Percentiles rank a stretch among this genome's conserved stretches.
These are phyloP conservation scores for Meriones unguiculatus DNA, from an alignment of 2,113 vertebrate species.

Conservation along the genomic window DNA sequence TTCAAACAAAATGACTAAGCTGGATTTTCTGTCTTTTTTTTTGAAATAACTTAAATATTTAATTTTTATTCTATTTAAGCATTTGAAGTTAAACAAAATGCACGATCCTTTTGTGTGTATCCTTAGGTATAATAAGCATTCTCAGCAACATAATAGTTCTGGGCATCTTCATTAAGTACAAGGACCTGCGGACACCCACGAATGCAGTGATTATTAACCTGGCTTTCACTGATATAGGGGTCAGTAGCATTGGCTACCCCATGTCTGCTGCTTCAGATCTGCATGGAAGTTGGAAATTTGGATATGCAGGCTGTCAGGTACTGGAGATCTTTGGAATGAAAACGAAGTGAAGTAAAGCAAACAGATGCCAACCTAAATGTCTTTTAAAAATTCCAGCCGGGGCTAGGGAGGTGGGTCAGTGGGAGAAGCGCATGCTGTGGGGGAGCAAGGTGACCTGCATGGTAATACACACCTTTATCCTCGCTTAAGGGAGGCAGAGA, in stretches of 20 bases:
- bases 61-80: background rate
- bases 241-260: conserved; percentile 98
- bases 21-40: conserved; percentile 25
- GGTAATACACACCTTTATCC: background rate
- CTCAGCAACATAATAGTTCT: conserved; percentile 95
- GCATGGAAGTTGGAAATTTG: conserved; percentile 98
- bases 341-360: conserved; percentile 26
- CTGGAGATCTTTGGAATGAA: conserved; percentile 43
- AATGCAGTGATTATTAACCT: conserved; percentile 97
- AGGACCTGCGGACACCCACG: conserved; percentile 96
- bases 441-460: no score
- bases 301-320: conserved; percentile 97
- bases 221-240: conserved; percentile 97
- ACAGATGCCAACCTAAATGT: conserved; percentile 57
- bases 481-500: background rate
- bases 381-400: background rate
- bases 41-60: conserved; percentile 52
- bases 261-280: conserved; percentile 98
- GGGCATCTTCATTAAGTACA: conserved; percentile 96
- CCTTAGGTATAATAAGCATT: conserved; percentile 94
- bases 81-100: background rate
- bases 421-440: background rate
- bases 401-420: background rate
- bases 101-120: conserved; percentile 66
- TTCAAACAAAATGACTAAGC: conserved; percentile 10